Conservation (phyloP, 2,113 vertebrate genomes). For the Nannospalax galili region DNA sequence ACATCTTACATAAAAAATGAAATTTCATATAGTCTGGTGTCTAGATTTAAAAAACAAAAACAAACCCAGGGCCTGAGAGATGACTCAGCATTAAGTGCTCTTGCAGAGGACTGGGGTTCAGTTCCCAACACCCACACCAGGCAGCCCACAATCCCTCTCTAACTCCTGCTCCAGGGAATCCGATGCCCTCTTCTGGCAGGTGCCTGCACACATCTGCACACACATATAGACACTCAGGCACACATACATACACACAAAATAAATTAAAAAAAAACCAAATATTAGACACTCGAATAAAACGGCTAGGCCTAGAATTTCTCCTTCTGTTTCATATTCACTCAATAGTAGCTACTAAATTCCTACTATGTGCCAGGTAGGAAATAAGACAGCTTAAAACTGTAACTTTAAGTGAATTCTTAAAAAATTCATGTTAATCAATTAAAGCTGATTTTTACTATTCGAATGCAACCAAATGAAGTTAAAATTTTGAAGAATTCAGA, state of each 20-base stretch:
- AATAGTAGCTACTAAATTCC: slow-evolving; percentile 16
- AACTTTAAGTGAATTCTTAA: slow-evolving; percentile 36
- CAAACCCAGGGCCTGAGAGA: background rate
- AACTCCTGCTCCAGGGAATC: background rate
- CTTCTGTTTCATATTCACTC: slow-evolving; percentile 42
- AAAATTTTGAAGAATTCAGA: background rate
- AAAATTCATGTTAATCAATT: background rate
- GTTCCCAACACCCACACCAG: background rate
- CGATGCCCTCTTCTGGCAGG: background rate
- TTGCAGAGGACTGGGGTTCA: background rate
- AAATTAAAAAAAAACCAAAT: background rate
- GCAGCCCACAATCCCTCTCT: background rate
- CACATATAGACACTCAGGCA: background rate
- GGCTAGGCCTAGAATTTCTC: background rate
- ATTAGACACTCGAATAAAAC: slow-evolving; percentile 16
- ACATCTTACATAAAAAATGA: slow-evolving; percentile 32
- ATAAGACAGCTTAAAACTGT: background rate
- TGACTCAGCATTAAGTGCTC: background rate
- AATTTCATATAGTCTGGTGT: background rate
- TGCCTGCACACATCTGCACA: no score
- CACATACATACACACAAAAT: background rate
- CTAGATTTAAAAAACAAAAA: background rate
- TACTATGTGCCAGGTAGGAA: background rate
- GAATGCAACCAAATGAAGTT: slow-evolving; percentile 38
- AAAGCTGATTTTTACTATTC: slow-evolving; percentile 12